These are phyloP conservation scores for Poliocrania exsul DNA, from an alignment of 2,797 vertebrate species.

Conservation along the genomic window DNA sequence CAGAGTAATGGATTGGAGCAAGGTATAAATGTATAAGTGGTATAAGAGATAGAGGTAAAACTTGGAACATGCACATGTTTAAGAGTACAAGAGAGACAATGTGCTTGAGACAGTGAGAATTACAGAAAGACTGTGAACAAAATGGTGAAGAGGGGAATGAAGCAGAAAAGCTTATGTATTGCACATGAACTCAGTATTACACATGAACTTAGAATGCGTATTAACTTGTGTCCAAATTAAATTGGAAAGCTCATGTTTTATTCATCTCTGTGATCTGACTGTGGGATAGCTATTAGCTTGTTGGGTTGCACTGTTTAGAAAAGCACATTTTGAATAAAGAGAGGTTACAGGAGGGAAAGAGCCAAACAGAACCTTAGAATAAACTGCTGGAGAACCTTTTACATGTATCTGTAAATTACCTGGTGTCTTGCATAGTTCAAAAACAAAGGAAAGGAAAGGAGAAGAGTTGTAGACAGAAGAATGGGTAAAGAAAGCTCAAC, in stretches of 20 bases:
- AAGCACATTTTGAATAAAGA: neutral
- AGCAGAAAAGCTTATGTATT: neutral
- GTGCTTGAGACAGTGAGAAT: neutral
- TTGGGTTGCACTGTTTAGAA: neutral
- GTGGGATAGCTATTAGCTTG: neutral
- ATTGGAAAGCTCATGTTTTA: conserved; percentile 1
- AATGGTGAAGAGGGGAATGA: neutral
- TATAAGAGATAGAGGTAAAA: neutral
- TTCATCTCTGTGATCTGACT: neutral
- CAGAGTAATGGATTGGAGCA: neutral
- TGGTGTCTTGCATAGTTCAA: neutral
- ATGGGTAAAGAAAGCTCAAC: neutral
- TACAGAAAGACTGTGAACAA: neutral
- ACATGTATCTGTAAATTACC: neutral
- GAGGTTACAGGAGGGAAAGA: neutral
- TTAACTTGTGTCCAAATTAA: neutral
- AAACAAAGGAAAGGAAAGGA: neutral
- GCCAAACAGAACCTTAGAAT: neutral
- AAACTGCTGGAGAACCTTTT: neutral
- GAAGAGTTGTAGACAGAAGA: neutral
- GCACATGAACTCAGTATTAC: neutral
- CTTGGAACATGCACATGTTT: neutral
- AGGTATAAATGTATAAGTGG: neutral
- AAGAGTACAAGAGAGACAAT: neutral
- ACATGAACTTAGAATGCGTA: neutral